Evolutionary conservation across 2,113 vertebrate species (phyloP).

Genomic region (Zapus hudsonius): DNA sequence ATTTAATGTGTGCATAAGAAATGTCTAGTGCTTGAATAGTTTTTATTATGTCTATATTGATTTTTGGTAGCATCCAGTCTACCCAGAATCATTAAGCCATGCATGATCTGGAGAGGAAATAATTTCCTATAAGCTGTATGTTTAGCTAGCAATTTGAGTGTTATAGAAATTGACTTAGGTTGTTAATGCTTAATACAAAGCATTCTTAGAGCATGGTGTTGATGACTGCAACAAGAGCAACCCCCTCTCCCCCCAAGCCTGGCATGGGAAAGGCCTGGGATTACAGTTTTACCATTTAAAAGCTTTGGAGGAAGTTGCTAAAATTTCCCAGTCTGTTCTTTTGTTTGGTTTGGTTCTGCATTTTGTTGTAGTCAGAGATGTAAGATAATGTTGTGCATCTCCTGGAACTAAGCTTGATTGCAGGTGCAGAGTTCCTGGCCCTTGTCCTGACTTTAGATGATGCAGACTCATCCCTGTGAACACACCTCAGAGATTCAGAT

Average conservation of each 20-base stretch:
- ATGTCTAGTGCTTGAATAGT: neutral
- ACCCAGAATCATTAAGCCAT: neutral
- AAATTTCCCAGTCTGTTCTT: neutral
- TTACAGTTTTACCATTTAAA: neutral
- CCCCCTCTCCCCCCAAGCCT: too few species aligned
- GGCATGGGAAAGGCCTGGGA: accelerated
- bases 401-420: neutral
- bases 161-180: neutral
- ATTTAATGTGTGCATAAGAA: neutral
- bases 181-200: neutral
- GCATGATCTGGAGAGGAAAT: neutral
- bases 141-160: neutral
- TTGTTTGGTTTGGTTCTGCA: neutral
- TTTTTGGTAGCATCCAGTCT: neutral
- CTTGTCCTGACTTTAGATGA: neutral
- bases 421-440: neutral
- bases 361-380: neutral
- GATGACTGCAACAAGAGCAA: too few species aligned
- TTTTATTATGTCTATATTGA: neutral
- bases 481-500: neutral
- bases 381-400: neutral
- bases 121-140: constrained; percentile 18
- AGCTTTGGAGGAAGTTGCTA: neutral
- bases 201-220: neutral
- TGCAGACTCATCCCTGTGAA: neutral